phyloP scores from a whole-genome alignment of 1,140 invertebrate species.

The Batillaria attramentaria region DNA sequence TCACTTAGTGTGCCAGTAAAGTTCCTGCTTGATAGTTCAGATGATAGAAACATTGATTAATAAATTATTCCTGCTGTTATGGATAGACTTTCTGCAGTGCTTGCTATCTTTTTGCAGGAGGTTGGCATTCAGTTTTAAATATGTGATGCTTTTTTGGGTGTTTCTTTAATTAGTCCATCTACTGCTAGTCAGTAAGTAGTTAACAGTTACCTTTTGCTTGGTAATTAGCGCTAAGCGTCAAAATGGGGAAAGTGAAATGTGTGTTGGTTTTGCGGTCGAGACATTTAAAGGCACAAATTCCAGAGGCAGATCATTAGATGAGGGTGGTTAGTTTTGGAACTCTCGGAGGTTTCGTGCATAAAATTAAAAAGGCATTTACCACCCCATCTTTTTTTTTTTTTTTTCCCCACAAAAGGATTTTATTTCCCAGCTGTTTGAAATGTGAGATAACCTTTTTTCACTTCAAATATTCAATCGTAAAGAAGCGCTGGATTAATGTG shows the following conservation, averaged over 20 bases:
- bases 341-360: no score
- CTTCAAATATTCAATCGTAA: no score
- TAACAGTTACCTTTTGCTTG: neutral
- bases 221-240: neutral
- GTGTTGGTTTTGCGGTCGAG: neutral
- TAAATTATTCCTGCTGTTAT: neutral
- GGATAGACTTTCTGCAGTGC: neutral
- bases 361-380: neutral
- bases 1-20: neutral
- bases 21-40: neutral
- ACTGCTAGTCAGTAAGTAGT: no score
- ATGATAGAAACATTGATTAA: no score
- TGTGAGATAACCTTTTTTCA: no score
- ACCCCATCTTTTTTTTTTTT: neutral
- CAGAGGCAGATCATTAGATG: neutral
- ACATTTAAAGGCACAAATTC: neutral
- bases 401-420: neutral
- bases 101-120: neutral
- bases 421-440: no score
- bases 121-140: neutral
- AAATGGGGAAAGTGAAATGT: neutral
- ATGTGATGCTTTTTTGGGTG: neutral
- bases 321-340: neutral
- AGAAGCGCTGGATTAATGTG: no score
- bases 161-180: neutral